Base-by-base conservation (phyloP, 2,888 invertebrate genomes). In the Mycalesis mineus region DNA sequence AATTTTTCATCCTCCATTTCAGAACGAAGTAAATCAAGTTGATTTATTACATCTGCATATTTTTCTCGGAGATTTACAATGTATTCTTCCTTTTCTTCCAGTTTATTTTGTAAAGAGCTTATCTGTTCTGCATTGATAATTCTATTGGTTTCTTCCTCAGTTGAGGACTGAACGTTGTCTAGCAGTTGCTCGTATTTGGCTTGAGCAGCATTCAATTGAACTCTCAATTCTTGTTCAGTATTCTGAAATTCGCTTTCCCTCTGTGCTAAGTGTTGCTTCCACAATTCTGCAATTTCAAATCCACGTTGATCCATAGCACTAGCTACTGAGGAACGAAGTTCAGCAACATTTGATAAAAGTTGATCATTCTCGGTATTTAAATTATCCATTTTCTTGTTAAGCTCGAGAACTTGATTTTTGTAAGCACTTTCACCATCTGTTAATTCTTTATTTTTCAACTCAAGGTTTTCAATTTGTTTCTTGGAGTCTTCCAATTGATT, bases 231-330 rank as follows among this genome's bases (percentile, higher is more conserved):
- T 53, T 80, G 75, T 77, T 92, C 92, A 5, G 76, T 72, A 63
- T 86, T 82, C 60, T 88, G 83, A 69, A 93, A 93, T 67, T 93
- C 93, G 8, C 78, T 82, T 82, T 94, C 93, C 41, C 92, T 90
- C 66, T 91, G 88, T n/a, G 91, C 86, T 57, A 94, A 74, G 77
- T 94, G 94, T 64, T 92, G 88, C 70, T 94, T 93, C 94, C 94
- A 94, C 69, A 93, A 87, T 78, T 92, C 92, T 8, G 94, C 93
- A 58, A 94, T 91, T 82, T 94, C 93, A 67, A 88, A 88, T 53
- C 94, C 93, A 65, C 92, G 88, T 74, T 94, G 92, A 70, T 94
- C 93, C 29, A 93, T 90, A 57, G 92, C 88, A 59, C 86, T 82
- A 40, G 92, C 80, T 40, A 90, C 72, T 6, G 88, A 85, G 8